A percentile compares a stretch with the other conserved stretches of the same genome.
These are phyloP conservation scores for Chloroceryle aenea DNA, from an alignment of 2,113 vertebrate genomes.

Conservation along the genomic window DNA sequence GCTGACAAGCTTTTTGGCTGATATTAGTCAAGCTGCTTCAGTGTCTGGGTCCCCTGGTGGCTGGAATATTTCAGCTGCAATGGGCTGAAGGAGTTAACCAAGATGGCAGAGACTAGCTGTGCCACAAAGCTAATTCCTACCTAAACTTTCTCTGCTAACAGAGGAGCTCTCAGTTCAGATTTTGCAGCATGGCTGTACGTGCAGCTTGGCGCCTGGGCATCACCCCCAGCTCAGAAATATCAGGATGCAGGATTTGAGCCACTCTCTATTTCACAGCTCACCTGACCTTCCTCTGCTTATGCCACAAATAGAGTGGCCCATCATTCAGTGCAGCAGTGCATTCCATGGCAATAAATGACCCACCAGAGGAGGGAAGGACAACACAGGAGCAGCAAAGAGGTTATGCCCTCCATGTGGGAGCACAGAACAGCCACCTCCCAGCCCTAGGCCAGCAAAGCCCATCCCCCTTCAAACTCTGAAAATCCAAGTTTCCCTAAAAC, in stretches of 20 bases:
- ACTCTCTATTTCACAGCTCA: not conserved
- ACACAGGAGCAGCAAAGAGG: not conserved
- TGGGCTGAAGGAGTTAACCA: not conserved
- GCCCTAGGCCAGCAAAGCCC: not conserved
- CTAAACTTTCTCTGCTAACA: not conserved
- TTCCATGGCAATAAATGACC: not conserved
- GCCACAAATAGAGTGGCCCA: fast-evolving
- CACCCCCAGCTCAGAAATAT: not conserved
- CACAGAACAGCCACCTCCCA: not conserved
- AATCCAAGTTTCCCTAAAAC: not conserved
- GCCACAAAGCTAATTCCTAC: not conserved
- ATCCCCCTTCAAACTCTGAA: not conserved
- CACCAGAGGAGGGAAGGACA: not conserved
- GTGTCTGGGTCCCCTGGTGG: fast-evolving
- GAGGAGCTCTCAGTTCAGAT: not conserved
- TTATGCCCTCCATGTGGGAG: not conserved
- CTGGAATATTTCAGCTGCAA: not conserved
- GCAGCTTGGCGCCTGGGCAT: not conserved
- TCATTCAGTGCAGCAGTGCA: fast-evolving
- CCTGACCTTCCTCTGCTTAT: not conserved
- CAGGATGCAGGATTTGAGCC: not conserved
- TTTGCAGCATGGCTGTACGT: not conserved
- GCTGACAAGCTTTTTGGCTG: not conserved
- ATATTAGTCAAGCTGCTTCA: not conserved
- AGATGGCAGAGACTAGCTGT: not conserved